phyloP scores from a whole-genome alignment of 1,140 invertebrate species.

The Drosophila oshimai region DNA sequence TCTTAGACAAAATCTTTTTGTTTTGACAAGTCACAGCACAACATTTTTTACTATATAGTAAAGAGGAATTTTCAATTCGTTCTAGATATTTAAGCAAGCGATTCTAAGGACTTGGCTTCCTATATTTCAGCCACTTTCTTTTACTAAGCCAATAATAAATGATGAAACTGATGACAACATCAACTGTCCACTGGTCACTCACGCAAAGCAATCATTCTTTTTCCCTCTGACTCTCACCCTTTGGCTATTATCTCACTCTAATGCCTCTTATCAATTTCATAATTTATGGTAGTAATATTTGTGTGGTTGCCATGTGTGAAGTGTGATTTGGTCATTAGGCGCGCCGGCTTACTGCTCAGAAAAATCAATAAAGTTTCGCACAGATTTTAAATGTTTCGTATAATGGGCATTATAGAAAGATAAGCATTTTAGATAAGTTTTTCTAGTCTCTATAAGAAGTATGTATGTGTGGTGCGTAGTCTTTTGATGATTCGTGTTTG shows the following conservation, averaged over 20 bases:
- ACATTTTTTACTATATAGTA: too few species aligned
- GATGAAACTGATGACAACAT: constrained; percentile 4
- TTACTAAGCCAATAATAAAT: not conserved
- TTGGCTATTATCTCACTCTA: not conserved
- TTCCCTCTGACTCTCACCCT: not conserved
- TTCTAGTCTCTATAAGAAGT: not conserved
- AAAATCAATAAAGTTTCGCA: constrained; percentile 66
- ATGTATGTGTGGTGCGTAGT: constrained; percentile 37
- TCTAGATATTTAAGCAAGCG: too few species aligned
- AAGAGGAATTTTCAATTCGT: too few species aligned
- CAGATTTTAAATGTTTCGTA: constrained; percentile 60
- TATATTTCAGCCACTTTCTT: too few species aligned
- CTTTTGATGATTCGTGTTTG: constrained; percentile 40
- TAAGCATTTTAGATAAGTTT: constrained; percentile 9
- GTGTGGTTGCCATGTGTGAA: constrained; percentile 3
- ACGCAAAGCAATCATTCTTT: not conserved
- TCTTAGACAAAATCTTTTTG: too few species aligned
- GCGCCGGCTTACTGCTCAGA: constrained; percentile 25
- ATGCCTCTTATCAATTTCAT: constrained; percentile 49
- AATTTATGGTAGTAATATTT: constrained; percentile 31
- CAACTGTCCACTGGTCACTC: not conserved
- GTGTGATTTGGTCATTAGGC: constrained; percentile 40
- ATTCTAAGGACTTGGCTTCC: too few species aligned
- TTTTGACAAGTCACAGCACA: too few species aligned
- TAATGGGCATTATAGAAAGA: constrained; percentile 24